A percentile compares a stretch with the other conserved stretches of the same genome.
These are phyloP conservation scores for Meloe dianella DNA, from an alignment of 2,888 invertebrate species.

Conservation along the genomic window DNA sequence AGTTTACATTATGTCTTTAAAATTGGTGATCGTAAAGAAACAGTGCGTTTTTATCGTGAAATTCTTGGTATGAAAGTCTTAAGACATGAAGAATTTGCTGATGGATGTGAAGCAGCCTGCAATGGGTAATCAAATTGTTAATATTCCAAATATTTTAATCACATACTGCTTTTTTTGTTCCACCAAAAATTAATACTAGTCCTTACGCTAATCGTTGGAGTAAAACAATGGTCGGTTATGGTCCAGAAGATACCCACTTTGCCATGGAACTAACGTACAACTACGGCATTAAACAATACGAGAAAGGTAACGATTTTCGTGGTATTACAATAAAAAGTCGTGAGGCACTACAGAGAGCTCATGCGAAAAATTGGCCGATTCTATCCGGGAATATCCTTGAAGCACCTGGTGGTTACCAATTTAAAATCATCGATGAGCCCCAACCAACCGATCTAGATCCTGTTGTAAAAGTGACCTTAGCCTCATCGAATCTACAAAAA, in stretches of 20 bases:
- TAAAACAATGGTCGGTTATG: conserved; percentile 99
- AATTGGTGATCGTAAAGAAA: conserved; percentile 85
- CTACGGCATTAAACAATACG: conserved; percentile 88
- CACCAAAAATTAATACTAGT: conserved; percentile 61
- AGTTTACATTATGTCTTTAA: conserved; percentile 97
- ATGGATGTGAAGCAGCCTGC: conserved; percentile 96
- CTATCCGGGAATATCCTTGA: conserved; percentile 68
- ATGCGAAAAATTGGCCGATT: conserved; percentile 74
- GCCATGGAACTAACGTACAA: conserved; percentile 97
- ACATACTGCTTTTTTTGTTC: background rate
- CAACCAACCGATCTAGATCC: conserved; percentile 74
- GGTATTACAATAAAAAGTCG: conserved; percentile 84
- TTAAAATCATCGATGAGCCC: conserved; percentile 76
- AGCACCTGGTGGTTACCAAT: conserved; percentile 94
- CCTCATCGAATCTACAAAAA: conserved; percentile 75
- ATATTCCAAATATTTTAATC: background rate
- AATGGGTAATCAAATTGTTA: conserved; percentile 76
- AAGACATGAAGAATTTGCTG: conserved; percentile 95
- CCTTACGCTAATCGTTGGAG: conserved; percentile 98
- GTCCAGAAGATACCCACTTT: conserved; percentile 92
- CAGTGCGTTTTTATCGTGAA: conserved; percentile 86
- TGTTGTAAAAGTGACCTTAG: conserved; percentile 78
- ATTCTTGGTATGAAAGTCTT: conserved; percentile 96
- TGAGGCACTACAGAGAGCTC: conserved; percentile 75
- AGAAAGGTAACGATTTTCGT: conserved; percentile 89